Conservation (phyloP, 2,113 vertebrate species). For the Atrichornis clamosus region DNA sequence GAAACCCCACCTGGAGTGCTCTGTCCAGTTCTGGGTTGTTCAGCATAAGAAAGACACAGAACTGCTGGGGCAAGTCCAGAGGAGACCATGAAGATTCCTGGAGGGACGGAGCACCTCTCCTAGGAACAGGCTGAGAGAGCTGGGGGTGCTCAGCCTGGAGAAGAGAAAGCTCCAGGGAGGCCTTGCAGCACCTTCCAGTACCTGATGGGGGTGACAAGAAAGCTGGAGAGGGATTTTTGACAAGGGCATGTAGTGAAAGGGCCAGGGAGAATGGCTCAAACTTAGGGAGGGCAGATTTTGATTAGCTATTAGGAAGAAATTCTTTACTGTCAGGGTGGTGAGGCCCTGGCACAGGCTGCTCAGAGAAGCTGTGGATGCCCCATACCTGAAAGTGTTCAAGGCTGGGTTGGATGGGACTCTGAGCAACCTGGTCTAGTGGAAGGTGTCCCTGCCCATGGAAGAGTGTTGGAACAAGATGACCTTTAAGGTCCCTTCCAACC, state of each 20-base stretch:
- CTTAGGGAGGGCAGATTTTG: neutral
- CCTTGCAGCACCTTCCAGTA: neutral
- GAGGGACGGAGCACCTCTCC: neutral
- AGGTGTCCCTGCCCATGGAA: neutral
- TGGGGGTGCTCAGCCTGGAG: neutral
- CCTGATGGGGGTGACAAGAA: too few species aligned
- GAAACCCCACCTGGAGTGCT: neutral
- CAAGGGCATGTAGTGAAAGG: neutral
- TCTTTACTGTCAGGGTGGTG: neutral
- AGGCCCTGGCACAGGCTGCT: neutral
- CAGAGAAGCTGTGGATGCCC: neutral
- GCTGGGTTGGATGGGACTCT: fast-evolving
- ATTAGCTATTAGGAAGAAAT: neutral
- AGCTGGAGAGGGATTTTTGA: neutral
- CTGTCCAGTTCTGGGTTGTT: neutral
- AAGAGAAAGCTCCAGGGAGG: neutral
- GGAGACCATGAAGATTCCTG: neutral
- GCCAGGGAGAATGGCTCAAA: neutral
- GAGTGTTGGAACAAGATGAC: fast-evolving
- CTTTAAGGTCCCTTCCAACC: neutral
- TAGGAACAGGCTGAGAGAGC: neutral
- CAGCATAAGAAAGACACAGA: neutral
- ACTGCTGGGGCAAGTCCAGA: neutral
- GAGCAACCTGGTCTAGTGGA: neutral
- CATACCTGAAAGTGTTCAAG: neutral